A percentile compares a stretch with the other conserved stretches of the same genome.
phyloP scores from a whole-genome alignment of 2,888 invertebrate genomes.

The Drosophila anomalata region DNA sequence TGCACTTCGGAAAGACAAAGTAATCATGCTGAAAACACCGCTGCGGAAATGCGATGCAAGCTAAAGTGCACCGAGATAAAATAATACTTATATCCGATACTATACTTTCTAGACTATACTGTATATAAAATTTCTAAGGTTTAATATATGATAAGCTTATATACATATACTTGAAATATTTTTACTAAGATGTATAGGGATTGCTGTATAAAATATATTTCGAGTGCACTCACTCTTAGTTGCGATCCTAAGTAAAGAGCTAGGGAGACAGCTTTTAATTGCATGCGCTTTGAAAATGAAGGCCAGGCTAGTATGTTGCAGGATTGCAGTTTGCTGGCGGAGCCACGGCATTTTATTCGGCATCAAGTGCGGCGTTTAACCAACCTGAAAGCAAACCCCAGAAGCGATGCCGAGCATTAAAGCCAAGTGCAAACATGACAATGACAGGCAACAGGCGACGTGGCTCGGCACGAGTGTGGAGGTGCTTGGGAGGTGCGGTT shows the following conservation, averaged over 20 bases:
- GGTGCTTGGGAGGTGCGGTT: constrained; percentile 1
- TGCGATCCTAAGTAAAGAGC: background rate
- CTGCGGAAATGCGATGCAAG: constrained; percentile 61
- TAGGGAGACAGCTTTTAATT: constrained; percentile 47
- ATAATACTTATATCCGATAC: background rate
- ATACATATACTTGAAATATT: too few relatives aligned
- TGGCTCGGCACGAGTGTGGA: background rate
- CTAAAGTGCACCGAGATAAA: constrained; percentile 19
- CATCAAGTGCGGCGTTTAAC: constrained; percentile 45
- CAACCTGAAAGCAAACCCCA: constrained; percentile 30
- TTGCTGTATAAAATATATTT: background rate
- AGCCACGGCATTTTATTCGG: constrained; percentile 35
- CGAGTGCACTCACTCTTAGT: background rate
- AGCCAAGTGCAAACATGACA: constrained; percentile 72
- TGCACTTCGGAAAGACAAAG: constrained; percentile 48
- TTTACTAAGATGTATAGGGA: background rate
- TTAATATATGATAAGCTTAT: too few relatives aligned
- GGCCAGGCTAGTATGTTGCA: constrained; percentile 17
- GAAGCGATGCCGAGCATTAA: constrained; percentile 50
- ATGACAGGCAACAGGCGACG: constrained; percentile 52
- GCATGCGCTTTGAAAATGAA: constrained; percentile 50
- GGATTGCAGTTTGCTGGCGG: constrained; percentile 1
- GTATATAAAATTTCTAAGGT: too few relatives aligned
- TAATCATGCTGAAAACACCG: constrained; percentile 67
- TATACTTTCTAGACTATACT: background rate